These are phyloP conservation scores for Lichenostomus cassidix DNA, from an alignment of 2,113 vertebrate genomes.

Conservation along the genomic window DNA sequence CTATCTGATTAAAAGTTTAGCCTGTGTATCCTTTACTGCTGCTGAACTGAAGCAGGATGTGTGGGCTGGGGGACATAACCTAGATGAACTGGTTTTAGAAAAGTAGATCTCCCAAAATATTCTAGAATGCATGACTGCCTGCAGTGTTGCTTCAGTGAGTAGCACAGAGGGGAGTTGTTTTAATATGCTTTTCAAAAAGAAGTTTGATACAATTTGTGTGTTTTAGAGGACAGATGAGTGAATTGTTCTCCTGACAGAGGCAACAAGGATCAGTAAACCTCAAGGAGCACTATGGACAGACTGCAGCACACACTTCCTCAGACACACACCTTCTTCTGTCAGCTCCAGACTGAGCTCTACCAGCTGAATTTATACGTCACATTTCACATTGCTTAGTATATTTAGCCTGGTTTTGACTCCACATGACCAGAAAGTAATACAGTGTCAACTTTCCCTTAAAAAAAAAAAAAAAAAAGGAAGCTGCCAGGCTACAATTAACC, in stretches of 20 bases:
- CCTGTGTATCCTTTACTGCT: background rate
- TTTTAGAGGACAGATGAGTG: background rate
- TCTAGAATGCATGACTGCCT: background rate
- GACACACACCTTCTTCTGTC: background rate
- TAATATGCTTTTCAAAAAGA: background rate
- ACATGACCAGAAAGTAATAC: slow-evolving; percentile 9
- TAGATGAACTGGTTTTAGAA: background rate
- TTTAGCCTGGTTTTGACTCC: slow-evolving; percentile 63
- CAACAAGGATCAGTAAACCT: background rate
- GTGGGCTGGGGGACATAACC: background rate
- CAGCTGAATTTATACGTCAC: background rate
- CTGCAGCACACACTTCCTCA: background rate
- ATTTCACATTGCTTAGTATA: slow-evolving; percentile 47
- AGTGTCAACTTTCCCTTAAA: slow-evolving; percentile 62
- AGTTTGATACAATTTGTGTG: background rate
- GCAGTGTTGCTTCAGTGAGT: background rate
- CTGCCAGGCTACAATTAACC: slow-evolving; percentile 77
- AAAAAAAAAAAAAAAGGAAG: background rate
- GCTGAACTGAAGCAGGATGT: background rate
- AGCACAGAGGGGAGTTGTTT: background rate
- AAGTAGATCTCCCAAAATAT: background rate
- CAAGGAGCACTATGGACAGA: background rate
- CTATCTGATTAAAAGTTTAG: background rate
- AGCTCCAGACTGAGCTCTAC: background rate
- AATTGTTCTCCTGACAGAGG: background rate